phyloP scores from a whole-genome alignment of 2,797 vertebrate genomes.

The Saxicola maurus region DNA sequence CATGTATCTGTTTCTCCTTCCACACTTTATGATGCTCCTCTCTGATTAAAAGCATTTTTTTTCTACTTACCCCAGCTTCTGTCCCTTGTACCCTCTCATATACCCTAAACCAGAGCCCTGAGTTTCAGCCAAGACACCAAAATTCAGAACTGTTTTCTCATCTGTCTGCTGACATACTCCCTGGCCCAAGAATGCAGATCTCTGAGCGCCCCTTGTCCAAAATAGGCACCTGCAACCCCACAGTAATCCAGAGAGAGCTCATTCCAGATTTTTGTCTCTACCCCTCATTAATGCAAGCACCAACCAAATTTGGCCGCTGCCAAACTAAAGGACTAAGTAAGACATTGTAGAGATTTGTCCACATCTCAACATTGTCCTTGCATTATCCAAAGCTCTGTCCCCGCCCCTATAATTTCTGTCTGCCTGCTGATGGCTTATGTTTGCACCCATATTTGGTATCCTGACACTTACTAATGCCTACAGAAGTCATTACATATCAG shows the following conservation, averaged over 20 bases:
- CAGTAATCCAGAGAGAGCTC: not conserved
- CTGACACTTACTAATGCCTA: not conserved
- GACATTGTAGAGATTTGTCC: not conserved
- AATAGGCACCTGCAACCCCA: not conserved
- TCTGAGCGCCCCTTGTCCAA: not conserved
- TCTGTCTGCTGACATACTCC: not conserved
- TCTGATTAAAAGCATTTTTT: not conserved
- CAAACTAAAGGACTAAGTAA: not conserved
- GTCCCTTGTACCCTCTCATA: not conserved
- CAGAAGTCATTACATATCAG: not conserved
- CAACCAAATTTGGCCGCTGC: not conserved
- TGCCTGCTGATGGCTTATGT: not conserved
- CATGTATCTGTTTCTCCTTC: not conserved
- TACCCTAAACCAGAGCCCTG: not conserved
- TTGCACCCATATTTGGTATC: slow-evolving; percentile 8
- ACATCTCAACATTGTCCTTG: not conserved
- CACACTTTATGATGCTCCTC: not conserved
- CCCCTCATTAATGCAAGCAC: not conserved
- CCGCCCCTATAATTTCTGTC: slow-evolving; percentile 28
- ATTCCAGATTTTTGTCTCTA: not conserved
- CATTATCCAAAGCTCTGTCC: slow-evolving; percentile 3
- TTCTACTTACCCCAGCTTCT: not conserved
- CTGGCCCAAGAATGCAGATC: not conserved
- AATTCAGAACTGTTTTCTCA: not conserved
- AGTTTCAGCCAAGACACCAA: not conserved